Evolutionary conservation across 2,888 invertebrate species (phyloP), one percentile per base, ranked within the genome.

Genomic region (Girardia tigrina): DNA sequence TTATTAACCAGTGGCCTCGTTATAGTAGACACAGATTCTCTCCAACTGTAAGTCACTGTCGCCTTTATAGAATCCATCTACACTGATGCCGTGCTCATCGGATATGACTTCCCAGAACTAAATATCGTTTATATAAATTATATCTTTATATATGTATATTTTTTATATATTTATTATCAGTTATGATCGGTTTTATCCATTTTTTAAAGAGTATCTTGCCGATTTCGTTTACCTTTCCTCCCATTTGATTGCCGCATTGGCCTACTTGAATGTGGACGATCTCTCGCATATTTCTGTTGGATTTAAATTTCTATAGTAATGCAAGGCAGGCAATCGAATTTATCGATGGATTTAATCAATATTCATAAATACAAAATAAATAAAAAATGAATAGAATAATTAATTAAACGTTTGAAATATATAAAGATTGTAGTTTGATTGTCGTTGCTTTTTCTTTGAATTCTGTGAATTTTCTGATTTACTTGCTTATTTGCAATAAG

Each of bases 241-340:
- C 56, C 56, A 56, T 56, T n/a, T 56, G 56, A 56, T 56, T 56
- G 4, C 56, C 56, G 23, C 56, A 56, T 56, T 56, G 56, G 56
- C 56, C 56, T 56, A 56, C 56, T 56, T 56, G 56, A 56, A 56
- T 56, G 23, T 56, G 56, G n/a, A 56, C 56, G 23, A 56, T 56
- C 23, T 56, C 56, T 56, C 56, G n/a, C 56, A 56, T 56, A 23
- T 2, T 56, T 4, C n/a, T 20, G 56, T 20, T n/a, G 56, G 56
- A 56, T 56, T 56, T n/a, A 56, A 56, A 56, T 56, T 56, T 56
- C 56, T 56, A 56, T 56, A 56, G 56, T 56, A 56, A 56, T 56
- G 23, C 4, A 56, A 56, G 23, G 20, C n/a, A 56, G 56, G 56
- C 56, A 23, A 36, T 36, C 16, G 12, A 16, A 36, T 36, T 36